Percentiles rank a stretch among this genome's conserved stretches.
phyloP scores from a whole-genome alignment of 1,140 invertebrate genomes.

The Vanessa tameamea region DNA sequence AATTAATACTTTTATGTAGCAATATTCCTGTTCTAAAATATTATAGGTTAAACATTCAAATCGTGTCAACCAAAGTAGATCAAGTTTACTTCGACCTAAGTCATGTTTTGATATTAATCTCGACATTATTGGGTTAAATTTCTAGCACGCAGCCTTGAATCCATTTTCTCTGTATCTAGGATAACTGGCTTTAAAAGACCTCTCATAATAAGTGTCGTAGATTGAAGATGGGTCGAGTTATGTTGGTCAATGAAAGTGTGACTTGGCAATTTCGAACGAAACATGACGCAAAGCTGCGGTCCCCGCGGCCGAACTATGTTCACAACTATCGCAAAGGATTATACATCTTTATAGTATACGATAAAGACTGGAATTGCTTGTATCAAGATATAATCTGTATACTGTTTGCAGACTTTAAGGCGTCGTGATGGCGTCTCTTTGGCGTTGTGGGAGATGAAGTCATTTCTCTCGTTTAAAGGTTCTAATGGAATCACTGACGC shows the following conservation, averaged over 20 bases:
- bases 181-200: slow-evolving; percentile 28
- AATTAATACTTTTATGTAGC: background rate
- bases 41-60: slow-evolving; percentile 16
- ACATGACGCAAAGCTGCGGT: slow-evolving; percentile 36
- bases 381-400: slow-evolving; percentile 1
- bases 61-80: slow-evolving; percentile 34
- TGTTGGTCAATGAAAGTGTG: slow-evolving; percentile 22
- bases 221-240: slow-evolving; percentile 18
- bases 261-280: slow-evolving; percentile 37
- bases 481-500: slow-evolving; percentile 21
- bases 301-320: background rate
- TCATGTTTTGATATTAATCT: slow-evolving; percentile 47
- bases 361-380: slow-evolving; percentile 16
- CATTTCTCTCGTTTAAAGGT: slow-evolving; percentile 16
- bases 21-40: background rate
- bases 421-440: slow-evolving; percentile 24
- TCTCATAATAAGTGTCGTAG: background rate
- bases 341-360: background rate
- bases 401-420: slow-evolving; percentile 32
- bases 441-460: slow-evolving; percentile 25
- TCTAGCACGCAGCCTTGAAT: slow-evolving; percentile 43
- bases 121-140: slow-evolving; percentile 42
- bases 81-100: slow-evolving; percentile 44
- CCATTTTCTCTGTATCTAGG: slow-evolving; percentile 39
- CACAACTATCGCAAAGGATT: slow-evolving; percentile 6